A percentile compares a stretch with the other conserved stretches of the same genome.
Conservation (phyloP, 2,113 vertebrate species). For the Pelodiscus sinensis region DNA sequence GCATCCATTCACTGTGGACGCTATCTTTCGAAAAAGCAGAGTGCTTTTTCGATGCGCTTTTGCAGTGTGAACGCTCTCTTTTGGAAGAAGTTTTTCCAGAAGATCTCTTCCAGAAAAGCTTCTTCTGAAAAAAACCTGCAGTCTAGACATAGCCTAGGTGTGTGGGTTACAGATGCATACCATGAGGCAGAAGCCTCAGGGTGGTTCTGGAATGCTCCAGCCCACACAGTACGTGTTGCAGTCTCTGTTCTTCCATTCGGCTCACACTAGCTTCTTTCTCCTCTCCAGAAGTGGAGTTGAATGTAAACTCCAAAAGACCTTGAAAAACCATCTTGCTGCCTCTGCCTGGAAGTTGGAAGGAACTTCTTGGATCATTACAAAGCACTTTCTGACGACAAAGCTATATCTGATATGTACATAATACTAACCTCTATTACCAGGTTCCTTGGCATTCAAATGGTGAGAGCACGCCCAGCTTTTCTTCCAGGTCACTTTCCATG, state of each 20-base stretch:
- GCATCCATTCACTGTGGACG: too few species aligned
- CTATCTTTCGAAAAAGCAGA: too few species aligned
- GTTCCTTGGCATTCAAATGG: not conserved
- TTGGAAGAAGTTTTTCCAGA: too few species aligned
- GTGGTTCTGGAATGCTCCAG: not conserved
- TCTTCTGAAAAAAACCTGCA: too few species aligned
- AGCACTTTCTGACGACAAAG: not conserved
- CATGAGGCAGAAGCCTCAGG: not conserved
- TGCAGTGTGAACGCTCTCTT: too few species aligned
- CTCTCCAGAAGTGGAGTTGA: not conserved
- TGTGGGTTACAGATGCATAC: not conserved
- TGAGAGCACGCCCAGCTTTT: not conserved
- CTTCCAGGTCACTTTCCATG: slow-evolving; percentile 32
- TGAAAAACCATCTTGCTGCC: not conserved
- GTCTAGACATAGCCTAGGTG: too few species aligned
- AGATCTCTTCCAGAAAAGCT: too few species aligned
- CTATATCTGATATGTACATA: not conserved
- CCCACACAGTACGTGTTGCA: not conserved
- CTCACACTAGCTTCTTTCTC: not conserved
- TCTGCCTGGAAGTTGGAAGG: not conserved
- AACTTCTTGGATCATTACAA: not conserved
- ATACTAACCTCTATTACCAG: not conserved
- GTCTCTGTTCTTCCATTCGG: not conserved
- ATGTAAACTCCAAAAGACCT: not conserved
- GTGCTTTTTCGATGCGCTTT: too few species aligned